Evolutionary conservation across 2,797 vertebrate species (phyloP).

Genomic region (Propithecus deckenii): DNA sequence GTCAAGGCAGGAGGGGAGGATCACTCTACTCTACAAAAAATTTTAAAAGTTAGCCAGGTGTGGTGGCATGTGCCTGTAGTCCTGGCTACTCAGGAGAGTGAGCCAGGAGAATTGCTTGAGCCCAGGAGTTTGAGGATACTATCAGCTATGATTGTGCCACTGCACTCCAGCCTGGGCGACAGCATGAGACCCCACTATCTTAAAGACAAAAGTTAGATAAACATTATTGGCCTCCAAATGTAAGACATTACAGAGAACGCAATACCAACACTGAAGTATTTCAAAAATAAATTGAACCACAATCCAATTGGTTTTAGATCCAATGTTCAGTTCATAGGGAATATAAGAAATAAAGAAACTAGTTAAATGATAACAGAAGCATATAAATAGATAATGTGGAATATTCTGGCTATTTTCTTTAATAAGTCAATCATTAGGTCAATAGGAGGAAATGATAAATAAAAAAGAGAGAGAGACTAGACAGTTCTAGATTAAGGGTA

Average conservation of each 20-base stretch:
- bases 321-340: neutral
- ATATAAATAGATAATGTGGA: neutral
- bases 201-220: neutral
- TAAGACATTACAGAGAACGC: neutral
- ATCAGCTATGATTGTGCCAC: neutral
- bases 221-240: neutral
- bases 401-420: neutral
- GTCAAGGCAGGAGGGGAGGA: neutral
- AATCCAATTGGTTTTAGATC: neutral
- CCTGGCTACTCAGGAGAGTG: neutral
- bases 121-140: neutral
- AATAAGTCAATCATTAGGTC: neutral
- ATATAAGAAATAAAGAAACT: neutral
- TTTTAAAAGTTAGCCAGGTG: neutral
- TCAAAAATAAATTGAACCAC: neutral
- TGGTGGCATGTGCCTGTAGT: neutral
- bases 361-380: neutral
- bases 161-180: neutral
- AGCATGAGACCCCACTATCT: neutral
- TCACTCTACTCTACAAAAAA: neutral
- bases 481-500: neutral
- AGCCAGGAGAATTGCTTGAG: neutral
- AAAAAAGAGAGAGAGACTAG: neutral
- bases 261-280: neutral
- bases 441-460: neutral